Percentiles rank a stretch among this genome's conserved stretches.
Conservation (phyloP, 2,888 invertebrate species). For the Clanis bilineata region DNA sequence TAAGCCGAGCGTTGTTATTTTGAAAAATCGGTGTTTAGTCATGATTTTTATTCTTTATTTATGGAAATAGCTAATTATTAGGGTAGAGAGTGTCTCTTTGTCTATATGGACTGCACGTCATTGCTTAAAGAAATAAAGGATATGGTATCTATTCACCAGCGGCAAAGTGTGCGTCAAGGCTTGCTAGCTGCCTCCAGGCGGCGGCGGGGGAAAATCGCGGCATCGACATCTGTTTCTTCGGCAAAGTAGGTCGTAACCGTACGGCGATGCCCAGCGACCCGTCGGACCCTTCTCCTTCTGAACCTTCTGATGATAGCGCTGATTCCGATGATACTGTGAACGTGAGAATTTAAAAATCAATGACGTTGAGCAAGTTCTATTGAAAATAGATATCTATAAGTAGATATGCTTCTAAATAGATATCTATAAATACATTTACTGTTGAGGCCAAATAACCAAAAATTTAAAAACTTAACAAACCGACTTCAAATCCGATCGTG, state of each 20-base stretch:
- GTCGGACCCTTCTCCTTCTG: slow-evolving; percentile 73
- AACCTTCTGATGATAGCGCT: slow-evolving; percentile 78
- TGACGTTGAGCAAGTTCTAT: background rate
- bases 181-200: slow-evolving; percentile 89
- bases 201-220: slow-evolving; percentile 92
- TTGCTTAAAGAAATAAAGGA: too few relatives aligned
- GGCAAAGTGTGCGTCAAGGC: slow-evolving; percentile 79
- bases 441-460: too few relatives aligned
- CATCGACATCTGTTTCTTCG: slow-evolving; percentile 88
- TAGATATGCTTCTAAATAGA: too few relatives aligned
- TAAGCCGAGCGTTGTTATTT: too few relatives aligned
- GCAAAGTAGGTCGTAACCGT: slow-evolving; percentile 89
- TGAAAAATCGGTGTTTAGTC: too few relatives aligned
- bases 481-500: too few relatives aligned
- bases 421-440: too few relatives aligned
- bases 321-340: slow-evolving; percentile 79
- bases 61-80: too few relatives aligned
- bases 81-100: too few relatives aligned
- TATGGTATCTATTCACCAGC: slow-evolving; percentile 45
- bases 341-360: background rate
- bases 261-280: slow-evolving; percentile 85
- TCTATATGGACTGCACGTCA: too few relatives aligned
- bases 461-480: too few relatives aligned
- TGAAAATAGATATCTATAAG: background rate
- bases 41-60: too few relatives aligned